These are phyloP conservation scores for Stegostoma tigrinum DNA, from an alignment of 2,113 vertebrate genomes.

Conservation along the genomic window DNA sequence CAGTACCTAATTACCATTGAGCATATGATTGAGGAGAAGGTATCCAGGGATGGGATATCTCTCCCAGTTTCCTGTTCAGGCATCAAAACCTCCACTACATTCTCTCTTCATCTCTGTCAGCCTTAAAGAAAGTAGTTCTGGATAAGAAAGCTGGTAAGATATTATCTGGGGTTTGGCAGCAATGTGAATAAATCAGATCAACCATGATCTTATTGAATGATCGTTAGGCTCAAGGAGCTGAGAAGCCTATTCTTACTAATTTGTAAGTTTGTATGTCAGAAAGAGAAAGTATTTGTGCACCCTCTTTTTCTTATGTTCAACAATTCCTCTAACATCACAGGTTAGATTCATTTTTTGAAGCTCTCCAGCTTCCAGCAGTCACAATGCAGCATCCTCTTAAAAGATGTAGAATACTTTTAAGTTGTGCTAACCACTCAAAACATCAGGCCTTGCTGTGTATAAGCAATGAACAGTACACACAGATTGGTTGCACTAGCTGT, in stretches of 20 bases:
- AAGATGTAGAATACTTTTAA: neutral
- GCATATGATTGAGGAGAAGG: too few species aligned
- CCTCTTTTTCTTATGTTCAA: neutral
- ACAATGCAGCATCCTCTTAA: neutral
- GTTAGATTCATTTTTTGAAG: neutral
- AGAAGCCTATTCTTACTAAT: too few species aligned
- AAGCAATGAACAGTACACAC: neutral
- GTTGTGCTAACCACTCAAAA: neutral
- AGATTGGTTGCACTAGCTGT: neutral
- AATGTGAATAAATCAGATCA: too few species aligned
- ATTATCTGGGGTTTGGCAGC: too few species aligned
- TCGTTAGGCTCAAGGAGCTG: too few species aligned
- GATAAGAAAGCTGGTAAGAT: too few species aligned
- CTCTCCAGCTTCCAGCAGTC: neutral
- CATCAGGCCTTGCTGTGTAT: neutral
- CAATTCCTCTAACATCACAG: neutral
- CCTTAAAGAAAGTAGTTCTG: too few species aligned
- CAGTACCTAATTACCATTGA: neutral
- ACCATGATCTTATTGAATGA: too few species aligned
- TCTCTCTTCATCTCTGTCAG: neutral
- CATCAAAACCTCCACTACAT: neutral
- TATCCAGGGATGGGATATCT: neutral
- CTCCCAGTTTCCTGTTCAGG: neutral
- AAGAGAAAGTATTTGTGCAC: too few species aligned
- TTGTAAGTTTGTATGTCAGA: too few species aligned